Base-by-base conservation (phyloP, 2,888 invertebrate species). In the Clanis bilineata region DNA sequence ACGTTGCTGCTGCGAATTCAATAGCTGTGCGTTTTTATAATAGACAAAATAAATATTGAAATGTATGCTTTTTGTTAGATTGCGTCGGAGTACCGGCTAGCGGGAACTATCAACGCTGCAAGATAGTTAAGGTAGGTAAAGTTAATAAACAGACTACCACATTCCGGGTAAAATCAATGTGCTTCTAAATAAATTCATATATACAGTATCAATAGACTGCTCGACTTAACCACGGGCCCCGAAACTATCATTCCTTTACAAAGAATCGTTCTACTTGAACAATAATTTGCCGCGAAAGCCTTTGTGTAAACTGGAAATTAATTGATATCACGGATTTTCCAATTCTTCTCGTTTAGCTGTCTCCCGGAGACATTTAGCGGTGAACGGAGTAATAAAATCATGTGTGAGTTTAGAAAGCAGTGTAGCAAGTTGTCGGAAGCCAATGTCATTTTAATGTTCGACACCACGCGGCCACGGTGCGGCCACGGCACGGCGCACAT, bases 31-130 rank as follows among this genome's bases (percentile, higher is more conserved):
- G 82, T 85, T 79, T 71, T 76, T 65, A 67, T 74, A 70, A 75
- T 56, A 75, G 76, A 74, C 77, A 67, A 70, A 71, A 71, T 71
- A 57, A 74, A 76, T 71, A 79, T 67, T 78, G 71, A 77, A 76
- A 72, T 80, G 84, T 83, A 83, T 84, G 85, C 85, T 83, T 85
- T 83, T 85, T 86, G 86, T 76, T 88, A 86, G 86, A 85, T 86
- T 82, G 76, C 73, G 81, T 66, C 65, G 72, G 72, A 62, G 70
- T 69, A 60, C 58, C 62, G 64, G 60, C 58, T 59, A 59, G 54
- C 59, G 28, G 36, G 36, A 39, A 43, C 10, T 43, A 57, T 28
- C 18, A 36, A 25, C 47, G 38, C 39, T 65, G 60, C 51, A 54
- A 59, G 59, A 44, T 66, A 67, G 62, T 64, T 57, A 66, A 77